Conservation (phyloP, 2,797 vertebrate genomes). For the Mionectes olivaceus region DNA sequence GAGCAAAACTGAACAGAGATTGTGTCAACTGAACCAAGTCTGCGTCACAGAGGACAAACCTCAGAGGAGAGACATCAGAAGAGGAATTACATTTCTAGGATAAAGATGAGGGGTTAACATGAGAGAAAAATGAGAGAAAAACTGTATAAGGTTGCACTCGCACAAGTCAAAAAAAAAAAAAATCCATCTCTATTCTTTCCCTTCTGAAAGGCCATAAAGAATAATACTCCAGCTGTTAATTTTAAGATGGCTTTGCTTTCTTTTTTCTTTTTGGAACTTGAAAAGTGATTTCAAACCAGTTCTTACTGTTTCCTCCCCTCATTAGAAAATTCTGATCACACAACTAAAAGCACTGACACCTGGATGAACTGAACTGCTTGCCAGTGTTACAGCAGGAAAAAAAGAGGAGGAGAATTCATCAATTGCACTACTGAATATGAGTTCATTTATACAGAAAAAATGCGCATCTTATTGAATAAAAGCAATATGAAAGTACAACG, state of each 20-base stretch:
- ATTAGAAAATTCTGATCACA: constrained; percentile 65
- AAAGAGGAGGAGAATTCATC: constrained; percentile 59
- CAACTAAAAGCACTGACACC: constrained; percentile 54
- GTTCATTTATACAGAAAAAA: constrained; percentile 66
- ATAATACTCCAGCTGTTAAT: constrained; percentile 62
- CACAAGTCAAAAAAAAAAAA: background rate
- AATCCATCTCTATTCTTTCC: constrained; percentile 10
- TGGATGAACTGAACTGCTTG: constrained; percentile 58
- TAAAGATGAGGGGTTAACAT: constrained; percentile 22
- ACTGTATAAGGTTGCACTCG: constrained; percentile 4
- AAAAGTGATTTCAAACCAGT: constrained; percentile 62
- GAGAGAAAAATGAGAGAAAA: constrained; percentile 37
- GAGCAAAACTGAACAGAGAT: background rate
- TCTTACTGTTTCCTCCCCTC: constrained; percentile 45
- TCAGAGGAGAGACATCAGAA: constrained; percentile 41
- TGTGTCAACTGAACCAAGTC: background rate
- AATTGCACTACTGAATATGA: constrained; percentile 51
- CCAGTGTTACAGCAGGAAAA: constrained; percentile 29
- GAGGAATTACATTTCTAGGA: constrained; percentile 38
- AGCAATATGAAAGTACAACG: constrained; percentile 47
- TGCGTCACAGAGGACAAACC: constrained; percentile 48
- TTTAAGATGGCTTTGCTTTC: constrained; percentile 43
- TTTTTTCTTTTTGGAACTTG: constrained; percentile 42
- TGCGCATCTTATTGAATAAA: constrained; percentile 63
- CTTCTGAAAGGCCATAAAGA: constrained; percentile 44